These are phyloP conservation scores for Pseudomyrmex cubaensis DNA, from an alignment of 1,140 invertebrate species.

Conservation along the genomic window DNA sequence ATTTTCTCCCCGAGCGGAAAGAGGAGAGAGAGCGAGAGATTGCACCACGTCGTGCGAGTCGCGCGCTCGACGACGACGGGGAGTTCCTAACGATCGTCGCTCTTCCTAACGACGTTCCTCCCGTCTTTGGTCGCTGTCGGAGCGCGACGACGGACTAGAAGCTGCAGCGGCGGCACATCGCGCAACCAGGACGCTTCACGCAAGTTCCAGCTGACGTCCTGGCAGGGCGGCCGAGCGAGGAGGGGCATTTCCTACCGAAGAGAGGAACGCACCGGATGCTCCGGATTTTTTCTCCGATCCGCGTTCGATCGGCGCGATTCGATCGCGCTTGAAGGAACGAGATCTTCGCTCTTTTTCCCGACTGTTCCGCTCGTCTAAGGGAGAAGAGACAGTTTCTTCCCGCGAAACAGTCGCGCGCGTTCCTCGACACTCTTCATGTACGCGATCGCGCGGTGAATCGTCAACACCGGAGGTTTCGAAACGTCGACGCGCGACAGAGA, in stretches of 20 bases:
- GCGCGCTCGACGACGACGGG: neutral
- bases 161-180: conserved; percentile 65
- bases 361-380: too few species aligned
- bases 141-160: conserved; percentile 67
- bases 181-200: conserved; percentile 71
- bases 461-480: neutral
- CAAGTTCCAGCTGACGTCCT: conserved; percentile 73
- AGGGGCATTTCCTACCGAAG: conserved; percentile 43
- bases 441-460: conserved; percentile 13
- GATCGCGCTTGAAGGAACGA: neutral
- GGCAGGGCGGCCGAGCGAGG: conserved; percentile 64
- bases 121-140: conserved; percentile 14
- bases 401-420: neutral
- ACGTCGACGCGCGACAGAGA: neutral
- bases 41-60: conserved; percentile 42
- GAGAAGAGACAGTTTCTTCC: too few species aligned
- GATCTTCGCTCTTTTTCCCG: neutral
- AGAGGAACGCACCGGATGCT: neutral
- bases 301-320: neutral
- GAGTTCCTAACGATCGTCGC: conserved; percentile 37
- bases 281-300: neutral
- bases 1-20: neutral
- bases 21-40: neutral
- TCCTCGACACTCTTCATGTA: neutral
- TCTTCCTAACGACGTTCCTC: conserved; percentile 17